Base-by-base conservation (phyloP, 2,113 vertebrate species). In the Mastomys coucha region DNA sequence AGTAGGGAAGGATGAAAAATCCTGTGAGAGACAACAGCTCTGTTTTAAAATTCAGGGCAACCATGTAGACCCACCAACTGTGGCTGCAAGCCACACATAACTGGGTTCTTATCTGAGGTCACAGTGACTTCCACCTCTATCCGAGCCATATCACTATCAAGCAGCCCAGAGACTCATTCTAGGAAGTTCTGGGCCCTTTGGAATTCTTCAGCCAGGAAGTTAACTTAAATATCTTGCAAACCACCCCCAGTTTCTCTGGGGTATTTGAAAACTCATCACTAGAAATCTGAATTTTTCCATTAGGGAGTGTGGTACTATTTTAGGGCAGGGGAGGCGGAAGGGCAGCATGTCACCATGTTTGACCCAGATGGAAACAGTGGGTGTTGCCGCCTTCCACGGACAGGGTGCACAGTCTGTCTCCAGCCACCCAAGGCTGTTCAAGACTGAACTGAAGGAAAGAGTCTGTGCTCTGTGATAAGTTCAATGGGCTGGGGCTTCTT, bases 141-240 rank as follows among this genome's bases (percentile, higher is more conserved):
- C 17, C 73, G 58, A 4, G 75, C 63, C 42, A 17, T 7, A 6
- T 53, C 8, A 2, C n/a, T 58, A 73, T 65, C 53, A 3, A 11
- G 42, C 45, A 26, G 31, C 76, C 33, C 76, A 94, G 56, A 49
- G 31, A 13, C 20, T 39, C 28, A 0, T 16, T 12, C 24, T 17
- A 82, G 77, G 87, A 73, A 94, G 56, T 82, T 78, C 56, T 42
- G 86, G n/a, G 67, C 51, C 63, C 73, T 89, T 77, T 10, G 67
- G 70, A 78, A 89, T 75, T 72, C 84, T 33, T 53, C 36, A 63
- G 20, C 39, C 31, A 67, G 93, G 63, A 93, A 39, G 26, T 72
- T 24, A 92, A 39, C 85, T 39, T 80, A 67, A 93, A 91, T 70
- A 93, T 84, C 70, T 86, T 45, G 36, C n/a, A 81, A 77, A n/a